Base-by-base conservation (phyloP, 2,113 vertebrate species). In the Phyllopteryx taeniolatus region DNA sequence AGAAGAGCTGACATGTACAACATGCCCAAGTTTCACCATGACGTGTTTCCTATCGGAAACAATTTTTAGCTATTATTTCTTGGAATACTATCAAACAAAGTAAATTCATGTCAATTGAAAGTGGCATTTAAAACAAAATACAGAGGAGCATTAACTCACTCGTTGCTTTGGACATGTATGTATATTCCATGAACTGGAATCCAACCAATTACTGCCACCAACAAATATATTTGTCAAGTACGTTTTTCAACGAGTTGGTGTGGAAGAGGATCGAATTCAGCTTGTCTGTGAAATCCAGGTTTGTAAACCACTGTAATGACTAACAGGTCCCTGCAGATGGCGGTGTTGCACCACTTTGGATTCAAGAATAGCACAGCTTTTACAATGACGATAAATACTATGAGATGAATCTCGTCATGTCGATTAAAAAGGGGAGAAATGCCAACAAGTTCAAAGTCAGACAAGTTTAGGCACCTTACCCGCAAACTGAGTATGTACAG, bases 1-100 rank as follows among this genome's bases (percentile, higher is more conserved):
- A 35, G 59, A 61, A 61, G 14, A 33, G 59, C 59, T 61, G 59
- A 61, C 59, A 13, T 61, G 31, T 61, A 61, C 59, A 35, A 61
- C 59, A 61, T 61, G 33, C 27, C 57, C 31, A 31, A 60, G 14
- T 60, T 60, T 60, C 22, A 5, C 31, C 7, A 8, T 8, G 57
- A 57, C 27, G 56, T 14, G 22, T 54, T 54, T 54, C n/a, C 22
- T 27, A 57, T 27, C 9, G 22, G 0, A 57, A 57, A 57, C 56
- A 57, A 57, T 35, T 35, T 61, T 61, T 33, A 17, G 27, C 53
- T n/a, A n/a, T 61, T 61, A 61, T 61, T 61, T 61, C 59, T 9
- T 31, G 22, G 12, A 31, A 27, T 14, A 2, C 11, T 56, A 56
- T 56, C 0, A 56, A 56, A 11, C 20, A 59, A 27, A 12, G n/a